These are phyloP conservation scores for Coelopa pilipes DNA, from an alignment of 2,888 invertebrate genomes.

Conservation along the genomic window DNA sequence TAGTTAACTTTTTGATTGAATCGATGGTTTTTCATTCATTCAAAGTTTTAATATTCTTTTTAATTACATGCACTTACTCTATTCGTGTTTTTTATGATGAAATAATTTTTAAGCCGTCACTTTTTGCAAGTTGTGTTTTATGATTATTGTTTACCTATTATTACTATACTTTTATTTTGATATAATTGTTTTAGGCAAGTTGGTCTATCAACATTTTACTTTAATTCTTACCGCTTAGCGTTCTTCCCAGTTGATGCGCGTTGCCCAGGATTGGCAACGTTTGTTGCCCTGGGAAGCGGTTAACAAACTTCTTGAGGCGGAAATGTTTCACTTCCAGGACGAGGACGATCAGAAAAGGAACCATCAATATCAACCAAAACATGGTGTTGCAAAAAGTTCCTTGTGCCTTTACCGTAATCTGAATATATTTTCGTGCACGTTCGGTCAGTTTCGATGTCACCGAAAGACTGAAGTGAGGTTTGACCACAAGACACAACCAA, in stretches of 20 bases:
- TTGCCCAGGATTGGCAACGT: conserved; percentile 60
- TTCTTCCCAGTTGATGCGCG: conserved; percentile 55
- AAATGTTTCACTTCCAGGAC: conserved; percentile 38
- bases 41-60: not conserved
- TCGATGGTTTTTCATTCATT: not conserved
- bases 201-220: not conserved
- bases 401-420: too few species aligned
- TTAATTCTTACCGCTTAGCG: conserved; percentile 53
- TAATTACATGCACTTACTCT: not conserved
- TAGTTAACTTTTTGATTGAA: too few species aligned
- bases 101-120: not conserved
- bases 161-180: not conserved
- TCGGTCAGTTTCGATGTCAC: too few species aligned
- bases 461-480: too few species aligned
- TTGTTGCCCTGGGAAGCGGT: conserved; percentile 54
- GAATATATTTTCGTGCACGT: too few species aligned
- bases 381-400: too few species aligned
- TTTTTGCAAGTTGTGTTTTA: not conserved
- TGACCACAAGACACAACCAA: too few species aligned
- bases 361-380: too few species aligned
- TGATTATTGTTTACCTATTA: not conserved
- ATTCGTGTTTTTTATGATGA: not conserved
- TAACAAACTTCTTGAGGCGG: conserved; percentile 46
- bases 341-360: too few species aligned
- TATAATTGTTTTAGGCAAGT: too few species aligned